phyloP scores from a whole-genome alignment of 1,140 invertebrate species.

The Sarcophaga peregrina region DNA sequence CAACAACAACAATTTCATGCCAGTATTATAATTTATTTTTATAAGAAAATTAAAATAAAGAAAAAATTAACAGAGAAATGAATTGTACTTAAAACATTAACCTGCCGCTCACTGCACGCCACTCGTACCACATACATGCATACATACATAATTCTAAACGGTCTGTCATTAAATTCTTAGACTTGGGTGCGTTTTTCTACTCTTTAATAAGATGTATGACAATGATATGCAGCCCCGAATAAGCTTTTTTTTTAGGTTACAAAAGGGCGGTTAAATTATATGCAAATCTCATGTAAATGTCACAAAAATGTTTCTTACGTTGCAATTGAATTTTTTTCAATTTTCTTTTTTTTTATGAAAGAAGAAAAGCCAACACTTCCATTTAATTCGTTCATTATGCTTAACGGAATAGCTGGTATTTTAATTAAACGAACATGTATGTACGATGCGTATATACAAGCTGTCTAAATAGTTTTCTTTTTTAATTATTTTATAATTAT shows the following conservation, averaged over 20 bases:
- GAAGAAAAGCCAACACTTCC: not conserved
- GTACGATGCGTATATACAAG: too few species aligned
- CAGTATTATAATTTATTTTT: not conserved
- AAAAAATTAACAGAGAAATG: too few species aligned
- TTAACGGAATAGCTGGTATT: too few species aligned
- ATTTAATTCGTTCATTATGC: too few species aligned
- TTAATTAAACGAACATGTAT: too few species aligned
- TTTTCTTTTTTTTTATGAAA: not conserved
- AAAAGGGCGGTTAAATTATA: not conserved
- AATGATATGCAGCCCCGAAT: not conserved
- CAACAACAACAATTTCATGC: not conserved
- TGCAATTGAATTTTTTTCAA: not conserved
- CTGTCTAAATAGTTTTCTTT: too few species aligned
- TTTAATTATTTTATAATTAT: too few species aligned
- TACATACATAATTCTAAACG: not conserved
- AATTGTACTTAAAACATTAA: too few species aligned
- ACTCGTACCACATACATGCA: not conserved
- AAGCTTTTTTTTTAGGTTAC: not conserved
- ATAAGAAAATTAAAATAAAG: not conserved
- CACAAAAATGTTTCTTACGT: not conserved
- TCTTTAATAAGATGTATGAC: not conserved
- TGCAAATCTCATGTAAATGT: slow-evolving; percentile 15
- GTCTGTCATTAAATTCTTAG: not conserved
- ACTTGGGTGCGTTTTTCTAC: slow-evolving; percentile 5
- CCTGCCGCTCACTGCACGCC: too few species aligned